These are phyloP conservation scores for Tauraco hartlaubi DNA, from an alignment of 2,797 vertebrate species.

Conservation along the genomic window DNA sequence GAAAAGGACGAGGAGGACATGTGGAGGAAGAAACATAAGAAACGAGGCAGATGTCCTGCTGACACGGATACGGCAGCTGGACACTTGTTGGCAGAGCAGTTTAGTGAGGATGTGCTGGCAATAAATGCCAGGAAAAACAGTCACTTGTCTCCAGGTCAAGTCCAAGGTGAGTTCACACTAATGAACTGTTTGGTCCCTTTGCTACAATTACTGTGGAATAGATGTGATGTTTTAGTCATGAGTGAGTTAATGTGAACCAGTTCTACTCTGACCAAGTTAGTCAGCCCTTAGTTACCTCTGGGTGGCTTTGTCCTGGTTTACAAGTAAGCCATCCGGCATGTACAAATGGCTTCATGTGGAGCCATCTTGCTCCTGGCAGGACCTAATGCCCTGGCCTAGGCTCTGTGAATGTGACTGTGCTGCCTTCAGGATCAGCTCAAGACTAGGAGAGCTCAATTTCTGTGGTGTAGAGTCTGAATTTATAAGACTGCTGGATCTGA, in stretches of 20 bases:
- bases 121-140: constrained; percentile 45
- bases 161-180: constrained; percentile 65
- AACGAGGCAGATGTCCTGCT: constrained; percentile 21
- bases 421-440: constrained; percentile 27
- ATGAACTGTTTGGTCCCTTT: background rate
- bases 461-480: constrained; percentile 11
- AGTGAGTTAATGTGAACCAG: background rate
- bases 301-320: constrained; percentile 46
- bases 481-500: background rate
- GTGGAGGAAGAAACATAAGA: constrained; percentile 32
- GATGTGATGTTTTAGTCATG: background rate
- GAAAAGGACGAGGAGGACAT: constrained; percentile 40
- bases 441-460: background rate
- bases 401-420: constrained; percentile 1
- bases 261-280: constrained; percentile 2
- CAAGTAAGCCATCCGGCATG: background rate
- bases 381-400: background rate
- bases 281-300: constrained; percentile 51
- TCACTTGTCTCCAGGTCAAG: constrained; percentile 50
- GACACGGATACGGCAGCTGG: background rate
- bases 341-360: constrained; percentile 1
- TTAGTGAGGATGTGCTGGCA: constrained; percentile 35
- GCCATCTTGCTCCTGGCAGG: constrained; percentile 1
- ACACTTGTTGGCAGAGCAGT: constrained; percentile 30
- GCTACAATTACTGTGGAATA: constrained; percentile 24